Evolutionary conservation across 1,140 invertebrate species (phyloP).

Genomic region (Drosophila melanogaster): Release_6_plus_ISO1_MT NT_033779.5:3757001-3757500

Average conservation of each 20-base stretch:
- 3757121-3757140: constrained; percentile 7
- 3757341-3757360: constrained; percentile 30
- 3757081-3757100: not conserved
- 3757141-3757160: constrained; percentile 75
- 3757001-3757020: constrained; percentile 68
- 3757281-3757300: constrained; percentile 36
- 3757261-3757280: constrained; percentile 73
- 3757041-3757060: constrained; percentile 77
- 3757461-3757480: constrained; percentile 7
- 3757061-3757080: constrained; percentile 68
- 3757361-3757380: constrained; percentile 10
- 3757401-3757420: constrained; percentile 26
- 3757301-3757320: constrained; percentile 41
- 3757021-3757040: constrained; percentile 54
- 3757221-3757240: constrained; percentile 51
- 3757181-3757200: constrained; percentile 31
- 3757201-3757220: constrained; percentile 1
- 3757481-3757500: not conserved
- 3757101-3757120: not conserved
- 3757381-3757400: constrained; percentile 23
- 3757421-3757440: constrained; percentile 22
- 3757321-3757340: constrained; percentile 31
- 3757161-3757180: constrained; percentile 72
- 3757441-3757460: constrained; percentile 1
- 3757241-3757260: constrained; percentile 58